Conservation (phyloP, 1,140 invertebrate genomes). For the Fragariocoptes setiger region DNA sequence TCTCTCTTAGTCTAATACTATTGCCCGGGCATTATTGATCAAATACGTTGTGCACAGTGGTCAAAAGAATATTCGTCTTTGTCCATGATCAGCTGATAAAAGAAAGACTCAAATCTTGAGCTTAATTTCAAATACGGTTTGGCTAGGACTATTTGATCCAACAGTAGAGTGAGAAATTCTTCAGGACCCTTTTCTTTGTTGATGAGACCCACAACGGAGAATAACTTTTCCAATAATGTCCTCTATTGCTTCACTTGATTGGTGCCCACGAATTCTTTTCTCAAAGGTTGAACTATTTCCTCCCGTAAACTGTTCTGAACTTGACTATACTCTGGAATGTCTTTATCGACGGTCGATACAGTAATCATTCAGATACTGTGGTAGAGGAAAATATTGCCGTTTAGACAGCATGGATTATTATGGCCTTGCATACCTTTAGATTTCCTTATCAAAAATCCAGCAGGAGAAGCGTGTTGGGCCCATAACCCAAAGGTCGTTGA, state of each 20-base stretch:
- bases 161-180: constrained; percentile 75
- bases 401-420: constrained; percentile 87
- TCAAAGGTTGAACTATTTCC: constrained; percentile 76
- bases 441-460: constrained; percentile 21
- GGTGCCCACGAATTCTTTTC: constrained; percentile 54
- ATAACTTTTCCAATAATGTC: constrained; percentile 48
- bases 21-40: constrained; percentile 76
- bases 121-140: constrained; percentile 25
- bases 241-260: constrained; percentile 81
- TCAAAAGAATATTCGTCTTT: constrained; percentile 54
- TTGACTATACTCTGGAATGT: constrained; percentile 50
- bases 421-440: constrained; percentile 64
- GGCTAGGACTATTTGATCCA: constrained; percentile 55
- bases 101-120: constrained; percentile 61
- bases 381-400: constrained; percentile 90
- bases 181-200: constrained; percentile 83
- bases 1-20: constrained; percentile 60
- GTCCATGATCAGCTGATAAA: constrained; percentile 83
- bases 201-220: constrained; percentile 56
- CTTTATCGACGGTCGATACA: constrained; percentile 41
- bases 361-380: constrained; percentile 54
- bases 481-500: constrained; percentile 88
- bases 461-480: constrained; percentile 90
- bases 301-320: constrained; percentile 57
- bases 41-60: constrained; percentile 71